phyloP scores from a whole-genome alignment of 2,888 invertebrate species.

The Himalopsyche kuldschensis region DNA sequence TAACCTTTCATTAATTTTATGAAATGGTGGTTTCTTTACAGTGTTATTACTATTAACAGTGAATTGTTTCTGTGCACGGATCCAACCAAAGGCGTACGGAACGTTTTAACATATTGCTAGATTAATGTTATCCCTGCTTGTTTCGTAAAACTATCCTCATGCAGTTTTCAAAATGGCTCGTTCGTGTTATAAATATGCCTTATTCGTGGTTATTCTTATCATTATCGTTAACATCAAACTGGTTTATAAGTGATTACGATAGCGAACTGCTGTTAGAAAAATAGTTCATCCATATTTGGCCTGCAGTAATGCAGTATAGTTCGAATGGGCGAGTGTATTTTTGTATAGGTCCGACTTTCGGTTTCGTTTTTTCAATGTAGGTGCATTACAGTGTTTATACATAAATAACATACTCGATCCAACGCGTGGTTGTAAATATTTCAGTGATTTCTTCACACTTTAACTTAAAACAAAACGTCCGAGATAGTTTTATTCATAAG shows the following conservation, averaged over 20 bases:
- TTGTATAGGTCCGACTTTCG: not conserved
- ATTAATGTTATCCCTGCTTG: not conserved
- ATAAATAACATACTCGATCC: not conserved
- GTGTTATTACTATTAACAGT: not conserved
- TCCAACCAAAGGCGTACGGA: not conserved
- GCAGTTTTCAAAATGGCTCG: not conserved
- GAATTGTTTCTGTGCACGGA: not conserved
- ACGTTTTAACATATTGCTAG: not conserved
- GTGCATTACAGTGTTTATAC: not conserved
- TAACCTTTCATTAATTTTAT: not conserved
- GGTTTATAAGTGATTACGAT: not conserved
- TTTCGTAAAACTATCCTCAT: not conserved
- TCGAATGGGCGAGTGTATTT: not conserved
- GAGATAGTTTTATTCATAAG: not conserved
- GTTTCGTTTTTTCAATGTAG: not conserved
- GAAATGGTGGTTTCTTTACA: not conserved
- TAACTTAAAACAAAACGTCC: not conserved
- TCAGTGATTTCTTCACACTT: not conserved
- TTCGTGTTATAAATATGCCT: not conserved
- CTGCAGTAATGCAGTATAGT: not conserved
- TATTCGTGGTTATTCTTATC: not conserved
- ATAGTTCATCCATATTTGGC: not conserved
- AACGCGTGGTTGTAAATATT: not conserved
- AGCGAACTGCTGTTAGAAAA: not conserved
- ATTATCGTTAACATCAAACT: not conserved